Evolutionary conservation across 2,113 vertebrate genomes (phyloP).

Genomic region (Butastur rufipennis): DNA sequence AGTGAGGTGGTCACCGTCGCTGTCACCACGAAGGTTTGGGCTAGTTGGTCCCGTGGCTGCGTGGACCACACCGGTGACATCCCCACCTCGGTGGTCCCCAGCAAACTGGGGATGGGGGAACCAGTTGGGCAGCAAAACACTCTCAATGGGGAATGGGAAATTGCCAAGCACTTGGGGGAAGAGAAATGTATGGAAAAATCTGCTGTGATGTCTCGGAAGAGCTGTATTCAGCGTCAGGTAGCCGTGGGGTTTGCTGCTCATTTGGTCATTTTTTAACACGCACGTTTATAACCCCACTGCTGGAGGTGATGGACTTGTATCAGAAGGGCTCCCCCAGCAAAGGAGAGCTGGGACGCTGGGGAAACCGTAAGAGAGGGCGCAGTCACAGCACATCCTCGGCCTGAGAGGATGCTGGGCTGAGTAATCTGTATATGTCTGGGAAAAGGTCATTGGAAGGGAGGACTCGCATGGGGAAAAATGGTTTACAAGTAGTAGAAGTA

Average conservation of each 20-base stretch:
- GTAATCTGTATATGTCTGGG: neutral
- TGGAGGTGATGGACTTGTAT: neutral
- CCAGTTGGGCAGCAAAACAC: neutral
- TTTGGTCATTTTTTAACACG: neutral
- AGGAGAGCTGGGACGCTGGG: neutral
- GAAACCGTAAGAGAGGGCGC: neutral
- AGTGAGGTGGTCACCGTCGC: accelerated
- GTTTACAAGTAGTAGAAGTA: neutral
- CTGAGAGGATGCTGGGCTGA: neutral
- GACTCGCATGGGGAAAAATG: neutral
- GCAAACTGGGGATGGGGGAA: neutral
- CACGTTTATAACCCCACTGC: accelerated
- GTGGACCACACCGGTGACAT: neutral
- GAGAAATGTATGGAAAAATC: neutral
- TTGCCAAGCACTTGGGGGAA: neutral
- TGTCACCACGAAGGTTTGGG: neutral
- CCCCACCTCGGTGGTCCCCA: neutral
- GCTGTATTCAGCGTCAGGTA: neutral
- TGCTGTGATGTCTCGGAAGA: neutral
- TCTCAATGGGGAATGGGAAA: neutral
- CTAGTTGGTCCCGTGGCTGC: neutral
- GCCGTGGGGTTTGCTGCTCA: neutral
- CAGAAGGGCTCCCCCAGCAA: neutral
- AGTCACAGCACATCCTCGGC: neutral
- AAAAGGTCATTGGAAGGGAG: neutral